A percentile compares a stretch with the other conserved stretches of the same genome.
phyloP scores from a whole-genome alignment of 2,888 invertebrate species.

The Harpalus rubripes region DNA sequence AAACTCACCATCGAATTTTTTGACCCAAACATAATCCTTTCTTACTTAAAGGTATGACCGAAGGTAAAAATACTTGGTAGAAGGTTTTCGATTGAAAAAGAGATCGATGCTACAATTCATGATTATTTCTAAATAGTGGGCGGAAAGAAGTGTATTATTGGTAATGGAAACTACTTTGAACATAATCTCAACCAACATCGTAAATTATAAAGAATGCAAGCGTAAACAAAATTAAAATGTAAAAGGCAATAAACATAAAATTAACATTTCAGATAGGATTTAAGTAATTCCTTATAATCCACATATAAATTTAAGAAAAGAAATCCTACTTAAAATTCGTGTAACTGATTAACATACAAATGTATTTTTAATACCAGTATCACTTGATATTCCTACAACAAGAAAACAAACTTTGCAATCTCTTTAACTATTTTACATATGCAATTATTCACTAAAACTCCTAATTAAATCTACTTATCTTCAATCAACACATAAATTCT shows the following conservation, averaged over 20 bases:
- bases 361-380: slow-evolving; percentile 57
- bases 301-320: slow-evolving; percentile 56
- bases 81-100: too few species aligned
- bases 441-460: slow-evolving; percentile 31
- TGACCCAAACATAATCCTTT: too few species aligned
- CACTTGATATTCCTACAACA: slow-evolving; percentile 37
- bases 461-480: slow-evolving; percentile 47
- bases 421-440: slow-evolving; percentile 39
- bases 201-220: slow-evolving; percentile 59
- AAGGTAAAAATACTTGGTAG: too few species aligned
- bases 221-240: slow-evolving; percentile 62
- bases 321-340: slow-evolving; percentile 58
- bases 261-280: slow-evolving; percentile 62
- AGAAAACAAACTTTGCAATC: slow-evolving; percentile 45
- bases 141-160: too few species aligned
- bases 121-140: too few species aligned
- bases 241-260: slow-evolving; percentile 63
- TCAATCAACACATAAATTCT: slow-evolving; percentile 15
- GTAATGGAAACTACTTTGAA: too few species aligned
- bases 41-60: too few species aligned
- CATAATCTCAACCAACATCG: slow-evolving; percentile 33
- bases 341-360: slow-evolving; percentile 60
- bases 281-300: slow-evolving; percentile 60
- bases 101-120: too few species aligned
- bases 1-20: too few species aligned